Evolutionary conservation across 2,113 vertebrate genomes (phyloP), one percentile per base, ranked within the genome.

Genomic region (Limanda limanda): DNA sequence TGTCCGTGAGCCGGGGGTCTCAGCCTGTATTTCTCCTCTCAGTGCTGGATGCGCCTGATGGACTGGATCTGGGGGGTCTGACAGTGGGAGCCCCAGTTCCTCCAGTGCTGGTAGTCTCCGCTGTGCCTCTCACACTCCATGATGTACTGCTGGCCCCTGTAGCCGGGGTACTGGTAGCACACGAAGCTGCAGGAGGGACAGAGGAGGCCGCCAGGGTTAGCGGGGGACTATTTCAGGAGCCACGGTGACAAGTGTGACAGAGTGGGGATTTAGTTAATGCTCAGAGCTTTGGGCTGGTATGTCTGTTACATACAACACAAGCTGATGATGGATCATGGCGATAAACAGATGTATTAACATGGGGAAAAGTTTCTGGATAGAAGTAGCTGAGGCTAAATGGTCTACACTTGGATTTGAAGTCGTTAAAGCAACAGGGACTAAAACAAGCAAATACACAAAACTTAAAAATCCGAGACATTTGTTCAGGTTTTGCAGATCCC

Each of bases 61-160:
- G 95, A 95, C 92, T 95, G 94, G 92, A 95, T 94, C 91, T 95
- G 94, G 68, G 94, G 94, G 59, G 94, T 95, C 92, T 95, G 95
- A 77, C 93, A 92, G 91, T 95, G 95, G 68, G 94, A 94, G 57
- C 95, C 95, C 94, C 94, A 95, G 91, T 92, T 94, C 84, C 70
- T 95, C 92, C 94, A 95, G 91, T 95, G 94, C 91, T 95, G 94
- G 90, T 94, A 95, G 82, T 95, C 94, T 70, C 95, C 94, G 15
- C 92, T 94, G 87, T 95, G 94, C 79, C 91, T 93, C 88, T 95
- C 94, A 61, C 94, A 95, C 92, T 95, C 94, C 95, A 95, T 95
- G 89, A 95, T 95, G 91, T 95, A 95, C 92, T 95, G 95, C 89
- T 95, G 92, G 60, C 94, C 95, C 67, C 93, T 94, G 92, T 95